A percentile compares a stretch with the other conserved stretches of the same genome.
phyloP scores from a whole-genome alignment of 2,888 invertebrate species.

The Synergus itoensis region DNA sequence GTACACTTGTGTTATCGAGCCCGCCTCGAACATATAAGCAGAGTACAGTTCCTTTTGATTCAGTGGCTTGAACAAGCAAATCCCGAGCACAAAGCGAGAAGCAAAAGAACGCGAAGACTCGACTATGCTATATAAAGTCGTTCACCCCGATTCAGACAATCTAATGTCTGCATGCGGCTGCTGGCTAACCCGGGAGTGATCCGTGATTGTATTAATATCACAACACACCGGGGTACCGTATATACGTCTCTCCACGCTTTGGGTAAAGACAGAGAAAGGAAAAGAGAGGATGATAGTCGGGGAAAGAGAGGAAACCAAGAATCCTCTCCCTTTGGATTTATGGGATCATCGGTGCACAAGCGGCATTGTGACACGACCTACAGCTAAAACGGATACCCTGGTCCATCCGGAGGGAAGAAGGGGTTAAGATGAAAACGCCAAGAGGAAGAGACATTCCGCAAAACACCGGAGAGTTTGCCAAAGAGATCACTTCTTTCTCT shows the following conservation, averaged over 20 bases:
- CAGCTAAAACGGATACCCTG: conserved; percentile 53
- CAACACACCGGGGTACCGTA: conserved; percentile 68
- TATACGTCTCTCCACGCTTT: conserved; percentile 50
- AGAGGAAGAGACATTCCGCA: conserved; percentile 48
- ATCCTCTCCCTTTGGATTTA: conserved; percentile 67
- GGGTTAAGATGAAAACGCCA: conserved; percentile 33
- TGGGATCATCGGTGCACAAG: conserved; percentile 69
- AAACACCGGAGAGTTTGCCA: conserved; percentile 48
- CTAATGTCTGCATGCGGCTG: conserved; percentile 76
- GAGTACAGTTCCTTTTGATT: conserved; percentile 62
- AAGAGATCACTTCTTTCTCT: conserved; percentile 49
- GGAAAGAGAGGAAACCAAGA: conserved; percentile 54
- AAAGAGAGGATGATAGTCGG: conserved; percentile 52
- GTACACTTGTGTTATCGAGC: conserved; percentile 14
- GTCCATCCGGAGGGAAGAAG: conserved; percentile 15
- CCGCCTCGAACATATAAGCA: conserved; percentile 21
- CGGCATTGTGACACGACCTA: conserved; percentile 58
- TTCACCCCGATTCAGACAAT: conserved; percentile 78
- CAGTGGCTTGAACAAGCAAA: conserved; percentile 66
- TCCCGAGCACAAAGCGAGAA: conserved; percentile 62
- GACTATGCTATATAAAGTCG: conserved; percentile 75
- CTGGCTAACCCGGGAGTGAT: conserved; percentile 76
- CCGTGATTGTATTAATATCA: conserved; percentile 78
- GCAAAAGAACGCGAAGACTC: conserved; percentile 55
- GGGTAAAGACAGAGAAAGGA: conserved; percentile 53